Conservation (phyloP, 2,888 invertebrate genomes). For the Hydrotaea diabolus region DNA sequence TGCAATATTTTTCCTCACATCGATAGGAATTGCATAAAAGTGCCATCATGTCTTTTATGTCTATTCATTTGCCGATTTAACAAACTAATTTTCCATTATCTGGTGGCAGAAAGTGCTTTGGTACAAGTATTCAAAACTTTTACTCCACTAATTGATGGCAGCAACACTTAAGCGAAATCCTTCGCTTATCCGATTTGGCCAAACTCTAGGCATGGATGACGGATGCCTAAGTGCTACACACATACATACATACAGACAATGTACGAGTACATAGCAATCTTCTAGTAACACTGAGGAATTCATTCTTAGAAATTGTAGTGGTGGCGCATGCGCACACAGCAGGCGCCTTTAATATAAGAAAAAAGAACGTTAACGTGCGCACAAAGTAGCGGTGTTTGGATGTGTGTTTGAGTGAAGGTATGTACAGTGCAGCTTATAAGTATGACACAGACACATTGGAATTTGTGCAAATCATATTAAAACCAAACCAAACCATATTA, state of each 20-base stretch:
- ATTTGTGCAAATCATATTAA: too few relatives aligned
- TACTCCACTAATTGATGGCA: background rate
- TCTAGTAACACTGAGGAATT: constrained; percentile 27
- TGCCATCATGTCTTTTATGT: too few relatives aligned
- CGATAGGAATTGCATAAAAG: too few relatives aligned
- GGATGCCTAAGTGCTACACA: background rate
- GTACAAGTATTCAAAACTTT: background rate
- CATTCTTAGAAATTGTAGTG: constrained; percentile 58
- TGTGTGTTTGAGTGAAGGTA: background rate
- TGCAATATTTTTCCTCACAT: too few relatives aligned
- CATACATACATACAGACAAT: too few relatives aligned
- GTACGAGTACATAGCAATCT: background rate
- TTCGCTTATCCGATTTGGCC: background rate
- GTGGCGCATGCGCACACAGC: constrained; percentile 65
- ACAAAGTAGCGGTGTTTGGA: constrained; percentile 46
- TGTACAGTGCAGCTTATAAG: constrained; percentile 1
- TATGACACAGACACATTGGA: background rate
- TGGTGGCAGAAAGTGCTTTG: constrained; percentile 2
- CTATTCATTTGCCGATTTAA: background rate
- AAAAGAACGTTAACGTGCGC: constrained; percentile 37
- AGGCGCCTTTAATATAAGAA: constrained; percentile 52
- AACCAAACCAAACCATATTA: too few relatives aligned
- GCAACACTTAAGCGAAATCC: background rate
- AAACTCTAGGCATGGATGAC: background rate
- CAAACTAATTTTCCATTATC: background rate